A percentile compares a stretch with the other conserved stretches of the same genome.
Evolutionary conservation across 2,797 vertebrate genomes (phyloP).

Genomic region (Chiloscyllium punctatum): DNA sequence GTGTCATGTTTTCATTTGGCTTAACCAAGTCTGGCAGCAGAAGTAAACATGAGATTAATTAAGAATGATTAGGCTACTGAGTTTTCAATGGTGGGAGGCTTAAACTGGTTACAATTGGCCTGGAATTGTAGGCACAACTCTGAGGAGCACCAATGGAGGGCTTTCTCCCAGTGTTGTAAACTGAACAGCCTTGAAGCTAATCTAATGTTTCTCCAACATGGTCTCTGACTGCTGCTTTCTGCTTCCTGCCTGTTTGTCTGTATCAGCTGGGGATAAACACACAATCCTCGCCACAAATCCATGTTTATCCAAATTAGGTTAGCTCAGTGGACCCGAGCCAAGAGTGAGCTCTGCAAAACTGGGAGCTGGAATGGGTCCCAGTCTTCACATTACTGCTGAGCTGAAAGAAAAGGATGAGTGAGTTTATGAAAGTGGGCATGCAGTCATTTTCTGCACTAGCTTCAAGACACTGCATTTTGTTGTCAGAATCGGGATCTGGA

Average conservation of each 20-base stretch:
- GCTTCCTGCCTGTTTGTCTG: not conserved
- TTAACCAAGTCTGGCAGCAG: not conserved
- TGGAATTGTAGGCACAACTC: not conserved
- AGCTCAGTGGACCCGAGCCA: not conserved
- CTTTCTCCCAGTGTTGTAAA: not conserved
- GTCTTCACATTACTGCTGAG: not conserved
- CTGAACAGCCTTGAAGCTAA: not conserved
- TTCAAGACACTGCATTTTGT: not conserved
- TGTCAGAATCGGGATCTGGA: not conserved
- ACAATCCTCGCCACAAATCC: not conserved
- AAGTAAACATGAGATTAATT: too few species aligned
- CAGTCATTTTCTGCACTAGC: not conserved
- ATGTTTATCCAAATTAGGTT: constrained; percentile 9
- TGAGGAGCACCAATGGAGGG: not conserved
- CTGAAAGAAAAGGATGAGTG: not conserved
- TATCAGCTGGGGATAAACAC: not conserved
- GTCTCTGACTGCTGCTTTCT: not conserved
- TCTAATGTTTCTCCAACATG: not conserved
- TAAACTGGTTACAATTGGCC: not conserved
- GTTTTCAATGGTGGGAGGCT: not conserved
- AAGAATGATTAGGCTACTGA: not conserved
- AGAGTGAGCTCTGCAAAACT: not conserved
- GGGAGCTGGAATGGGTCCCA: not conserved
- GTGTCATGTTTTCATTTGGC: not conserved
- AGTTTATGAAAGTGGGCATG: not conserved